Percentiles rank a stretch among this genome's conserved stretches.
Evolutionary conservation across 2,888 invertebrate species (phyloP).

Genomic region (Drosophila maculinotata): DNA sequence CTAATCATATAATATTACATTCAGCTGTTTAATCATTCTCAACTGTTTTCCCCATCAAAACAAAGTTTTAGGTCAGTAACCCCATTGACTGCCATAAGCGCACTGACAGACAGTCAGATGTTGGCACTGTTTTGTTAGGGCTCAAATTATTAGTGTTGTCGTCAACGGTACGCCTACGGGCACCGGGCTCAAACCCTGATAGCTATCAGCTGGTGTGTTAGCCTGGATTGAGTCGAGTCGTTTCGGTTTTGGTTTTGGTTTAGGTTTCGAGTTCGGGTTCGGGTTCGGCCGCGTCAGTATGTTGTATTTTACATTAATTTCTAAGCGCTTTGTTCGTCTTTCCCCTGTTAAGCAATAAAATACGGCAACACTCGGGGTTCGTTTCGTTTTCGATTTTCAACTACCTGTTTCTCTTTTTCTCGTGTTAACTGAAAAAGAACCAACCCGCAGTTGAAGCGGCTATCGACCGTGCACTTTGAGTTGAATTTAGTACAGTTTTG

Average conservation of each 20-base stretch:
- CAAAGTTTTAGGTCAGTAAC: constrained; percentile 69
- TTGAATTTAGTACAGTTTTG: constrained; percentile 68
- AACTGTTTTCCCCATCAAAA: constrained; percentile 62
- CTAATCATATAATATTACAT: constrained; percentile 2
- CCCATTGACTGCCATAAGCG: constrained; percentile 44
- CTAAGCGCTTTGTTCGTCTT: constrained; percentile 52
- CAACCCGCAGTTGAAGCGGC: constrained; percentile 33
- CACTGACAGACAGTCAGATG: constrained; percentile 22
- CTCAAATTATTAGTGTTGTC: constrained; percentile 59
- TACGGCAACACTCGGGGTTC: constrained; percentile 31
- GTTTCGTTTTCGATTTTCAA: constrained; percentile 62
- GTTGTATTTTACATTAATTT: constrained; percentile 58
- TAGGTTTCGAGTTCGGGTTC: constrained; percentile 19
- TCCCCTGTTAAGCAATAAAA: constrained; percentile 34
- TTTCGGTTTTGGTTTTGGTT: constrained; percentile 6
- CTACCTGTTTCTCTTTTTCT: constrained; percentile 70
- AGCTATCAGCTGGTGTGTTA: constrained; percentile 33
- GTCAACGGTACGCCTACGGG: constrained; percentile 38
- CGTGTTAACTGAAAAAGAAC: constrained; percentile 55
- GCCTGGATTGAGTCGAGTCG: constrained; percentile 33
- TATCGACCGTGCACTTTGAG: constrained; percentile 55
- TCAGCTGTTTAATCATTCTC: constrained; percentile 34
- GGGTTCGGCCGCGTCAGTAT: constrained; percentile 32
- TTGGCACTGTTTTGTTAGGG: constrained; percentile 28
- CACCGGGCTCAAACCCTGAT: constrained; percentile 25